Evolutionary conservation across 2,797 vertebrate species (phyloP), one percentile per base, ranked within the genome.

Genomic region (Tokudaia muenninki): DNA sequence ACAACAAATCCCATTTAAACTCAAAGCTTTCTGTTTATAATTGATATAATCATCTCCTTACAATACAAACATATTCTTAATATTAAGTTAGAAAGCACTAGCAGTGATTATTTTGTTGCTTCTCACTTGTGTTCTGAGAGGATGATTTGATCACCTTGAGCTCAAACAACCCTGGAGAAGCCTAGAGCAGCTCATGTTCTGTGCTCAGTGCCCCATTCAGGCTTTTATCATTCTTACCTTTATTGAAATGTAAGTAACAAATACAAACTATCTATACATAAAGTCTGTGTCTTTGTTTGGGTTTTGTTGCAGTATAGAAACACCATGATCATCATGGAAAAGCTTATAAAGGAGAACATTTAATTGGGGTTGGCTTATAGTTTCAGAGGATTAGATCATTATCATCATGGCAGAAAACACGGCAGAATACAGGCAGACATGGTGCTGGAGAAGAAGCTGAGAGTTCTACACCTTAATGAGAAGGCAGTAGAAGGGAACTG

Each of bases 91-190:
- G 2, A 55, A 87, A 12, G 2, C 37, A n/a, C 19, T 81, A 83
- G 11, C 57, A 77, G 14, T 78, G 75, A 24, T 74, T 57, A 61
- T 44, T 19, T 17, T 65, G 37, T 21, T 74, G 52, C 78, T 16
- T 41, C 91, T 89, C 24, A 84, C 26, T 93, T 93, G 29, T 37
- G 19, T 65, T 34, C 88, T 65, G 22, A 44, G 12, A 65, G n/a
- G 63, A 3, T 44, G 19, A 50, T 78, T 80, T 93, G 37, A 41
- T 89, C 37, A 92, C 61, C 77, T 96, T 75, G 90, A 92, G 55
- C 16, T 26, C 72, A 84, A 80, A 21, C 8, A 92, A 13, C 21
- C 34, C 21, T 67, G 52, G 78, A 81, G 44, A n/a, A 44, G 16
- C 29, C 22, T 78, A n/a, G 11, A 31, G 13, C 90, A 90, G 21